phyloP scores from a whole-genome alignment of 2,113 vertebrate species.

The Tachuris rubrigastra region DNA sequence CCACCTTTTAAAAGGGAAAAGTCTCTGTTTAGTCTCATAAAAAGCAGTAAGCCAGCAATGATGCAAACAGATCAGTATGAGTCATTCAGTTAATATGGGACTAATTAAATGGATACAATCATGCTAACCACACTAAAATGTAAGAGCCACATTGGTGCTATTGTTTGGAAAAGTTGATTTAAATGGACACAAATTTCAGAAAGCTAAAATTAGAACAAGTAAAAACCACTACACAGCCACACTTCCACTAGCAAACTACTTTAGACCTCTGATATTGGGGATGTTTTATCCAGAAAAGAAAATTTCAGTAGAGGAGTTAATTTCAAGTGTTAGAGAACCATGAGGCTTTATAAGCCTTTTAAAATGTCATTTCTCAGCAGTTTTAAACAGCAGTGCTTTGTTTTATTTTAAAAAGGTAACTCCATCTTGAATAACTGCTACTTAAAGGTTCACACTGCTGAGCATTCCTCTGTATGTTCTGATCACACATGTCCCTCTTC shows the following conservation, averaged over 20 bases:
- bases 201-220: conserved; percentile 43
- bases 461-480: neutral
- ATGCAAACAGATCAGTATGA: neutral
- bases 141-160: neutral
- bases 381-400: neutral
- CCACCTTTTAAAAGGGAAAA: neutral
- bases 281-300: neutral
- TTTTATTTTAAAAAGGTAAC: neutral
- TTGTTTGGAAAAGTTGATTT: neutral
- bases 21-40: neutral
- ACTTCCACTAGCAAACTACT: neutral
- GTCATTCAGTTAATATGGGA: neutral
- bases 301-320: neutral
- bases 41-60: neutral
- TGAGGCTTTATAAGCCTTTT: neutral
- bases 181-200: neutral
- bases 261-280: neutral
- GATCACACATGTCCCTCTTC: neutral
- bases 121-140: neutral
- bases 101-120: neutral
- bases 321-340: neutral
- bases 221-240: neutral
- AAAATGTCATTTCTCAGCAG: neutral
- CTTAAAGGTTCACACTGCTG: neutral
- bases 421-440: neutral